Conservation (phyloP, 2,113 vertebrate genomes). For the Abramis brama region DNA sequence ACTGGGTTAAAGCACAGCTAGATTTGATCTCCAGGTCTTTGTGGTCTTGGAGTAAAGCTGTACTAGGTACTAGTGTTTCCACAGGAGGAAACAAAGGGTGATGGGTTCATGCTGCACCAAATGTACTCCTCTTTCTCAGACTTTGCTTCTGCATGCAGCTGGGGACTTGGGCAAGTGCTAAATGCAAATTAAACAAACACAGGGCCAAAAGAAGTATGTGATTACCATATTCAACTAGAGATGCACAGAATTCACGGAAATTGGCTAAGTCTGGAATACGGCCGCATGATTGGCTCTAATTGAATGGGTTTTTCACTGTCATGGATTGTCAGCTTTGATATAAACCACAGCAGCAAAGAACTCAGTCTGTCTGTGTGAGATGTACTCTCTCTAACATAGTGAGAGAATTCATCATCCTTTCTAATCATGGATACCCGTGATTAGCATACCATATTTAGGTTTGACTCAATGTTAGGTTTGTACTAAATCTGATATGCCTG, state of each 20-base stretch:
- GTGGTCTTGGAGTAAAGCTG: conserved; percentile 63
- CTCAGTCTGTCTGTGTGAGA: background rate
- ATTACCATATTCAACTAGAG: conserved; percentile 63
- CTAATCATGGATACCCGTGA: background rate
- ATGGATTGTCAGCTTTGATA: conserved; percentile 12
- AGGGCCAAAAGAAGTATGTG: conserved; percentile 58
- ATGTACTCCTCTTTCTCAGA: conserved; percentile 43
- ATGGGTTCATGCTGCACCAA: conserved; percentile 61
- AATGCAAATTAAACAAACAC: conserved; percentile 67
- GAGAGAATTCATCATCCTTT: background rate
- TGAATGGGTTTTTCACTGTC: conserved; percentile 31
- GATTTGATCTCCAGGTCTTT: conserved; percentile 66
- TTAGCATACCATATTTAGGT: conserved; percentile 41
- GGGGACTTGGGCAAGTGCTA: conserved; percentile 56
- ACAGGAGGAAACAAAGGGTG: conserved; percentile 54
- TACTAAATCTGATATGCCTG: conserved; percentile 17
- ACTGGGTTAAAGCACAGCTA: conserved; percentile 9
- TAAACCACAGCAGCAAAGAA: background rate
- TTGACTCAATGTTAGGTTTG: background rate
- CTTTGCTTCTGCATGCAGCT: conserved; percentile 50
- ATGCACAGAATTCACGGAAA: conserved; percentile 13
- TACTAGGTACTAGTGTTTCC: conserved; percentile 49
- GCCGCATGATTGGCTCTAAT: conserved; percentile 45
- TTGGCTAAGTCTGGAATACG: background rate
- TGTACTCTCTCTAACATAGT: background rate